Conservation (phyloP, 2,797 vertebrate genomes). For the Fratercula arctica region DNA sequence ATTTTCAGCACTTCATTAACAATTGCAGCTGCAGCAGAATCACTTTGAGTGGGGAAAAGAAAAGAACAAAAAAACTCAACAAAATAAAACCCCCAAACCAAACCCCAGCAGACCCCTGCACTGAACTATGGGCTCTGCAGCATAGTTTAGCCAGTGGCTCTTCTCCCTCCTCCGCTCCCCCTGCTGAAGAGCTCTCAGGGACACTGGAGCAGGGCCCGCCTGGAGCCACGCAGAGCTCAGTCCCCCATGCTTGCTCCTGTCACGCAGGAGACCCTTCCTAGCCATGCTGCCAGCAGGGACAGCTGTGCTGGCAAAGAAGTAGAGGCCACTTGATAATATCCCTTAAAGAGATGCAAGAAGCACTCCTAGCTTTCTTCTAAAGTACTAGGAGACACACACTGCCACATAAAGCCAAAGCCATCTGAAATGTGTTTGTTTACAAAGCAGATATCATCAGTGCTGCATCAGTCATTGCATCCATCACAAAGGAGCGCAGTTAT, state of each 20-base stretch:
- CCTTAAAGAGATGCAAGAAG: neutral
- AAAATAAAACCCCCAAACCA: neutral
- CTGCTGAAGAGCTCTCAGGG: neutral
- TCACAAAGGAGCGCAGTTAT: neutral
- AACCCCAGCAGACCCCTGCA: neutral
- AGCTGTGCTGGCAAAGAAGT: neutral
- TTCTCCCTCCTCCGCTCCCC: neutral
- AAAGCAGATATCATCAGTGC: rapidly evolving
- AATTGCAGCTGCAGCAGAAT: slow-evolving; percentile 22
- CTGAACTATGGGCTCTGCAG: neutral
- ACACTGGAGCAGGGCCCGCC: rapidly evolving
- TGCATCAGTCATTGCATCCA: neutral
- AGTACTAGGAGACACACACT: neutral
- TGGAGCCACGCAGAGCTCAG: neutral
- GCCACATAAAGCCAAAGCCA: neutral
- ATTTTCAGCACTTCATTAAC: slow-evolving; percentile 42
- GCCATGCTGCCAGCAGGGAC: neutral
- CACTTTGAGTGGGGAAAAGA: neutral
- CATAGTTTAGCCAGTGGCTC: neutral
- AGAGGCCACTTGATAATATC: too few species aligned
- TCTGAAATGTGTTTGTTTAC: neutral
- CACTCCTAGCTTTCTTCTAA: neutral
- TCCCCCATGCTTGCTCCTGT: rapidly evolving
- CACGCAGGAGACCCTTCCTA: neutral
- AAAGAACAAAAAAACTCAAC: neutral